A percentile compares a stretch with the other conserved stretches of the same genome.
These are phyloP conservation scores for Galaxea fascicularis DNA, from an alignment of 92 coral and sea anemone genomes.

Conservation along the genomic window DNA sequence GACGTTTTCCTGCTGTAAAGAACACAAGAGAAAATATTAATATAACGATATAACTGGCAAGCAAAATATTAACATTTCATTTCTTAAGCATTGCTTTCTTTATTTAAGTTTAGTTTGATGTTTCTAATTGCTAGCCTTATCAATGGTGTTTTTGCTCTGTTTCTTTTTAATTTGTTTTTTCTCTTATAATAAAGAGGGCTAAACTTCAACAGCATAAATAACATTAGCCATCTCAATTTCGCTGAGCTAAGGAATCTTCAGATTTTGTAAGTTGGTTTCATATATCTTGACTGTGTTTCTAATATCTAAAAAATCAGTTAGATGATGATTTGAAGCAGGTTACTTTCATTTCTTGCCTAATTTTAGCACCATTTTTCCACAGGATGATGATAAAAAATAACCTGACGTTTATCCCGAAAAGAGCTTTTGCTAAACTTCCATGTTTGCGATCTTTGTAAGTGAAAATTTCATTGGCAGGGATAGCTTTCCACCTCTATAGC, in stretches of 20 bases:
- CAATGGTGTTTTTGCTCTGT: too few relatives aligned
- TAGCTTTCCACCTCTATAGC: too few relatives aligned
- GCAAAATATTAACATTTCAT: too few relatives aligned
- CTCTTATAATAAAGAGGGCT: background rate
- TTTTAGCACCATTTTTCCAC: background rate
- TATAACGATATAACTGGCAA: too few relatives aligned
- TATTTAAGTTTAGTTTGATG: too few relatives aligned
- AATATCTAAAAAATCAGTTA: background rate
- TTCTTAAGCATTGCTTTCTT: too few relatives aligned
- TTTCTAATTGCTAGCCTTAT: too few relatives aligned
- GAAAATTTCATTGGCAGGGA: too few relatives aligned
- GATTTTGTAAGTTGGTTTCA: constrained; percentile 2
- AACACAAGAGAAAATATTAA: too few relatives aligned
- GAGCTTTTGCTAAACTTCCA: background rate
- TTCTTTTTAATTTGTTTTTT: too few relatives aligned
- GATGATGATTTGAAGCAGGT: too few relatives aligned
- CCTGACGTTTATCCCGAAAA: background rate
- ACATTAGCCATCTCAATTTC: background rate
- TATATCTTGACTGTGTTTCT: background rate
- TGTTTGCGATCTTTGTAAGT: background rate
- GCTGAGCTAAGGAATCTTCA: background rate
- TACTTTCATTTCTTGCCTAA: background rate
- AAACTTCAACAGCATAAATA: constrained; percentile 1
- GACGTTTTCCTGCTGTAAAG: too few relatives aligned
- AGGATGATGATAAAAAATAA: constrained; percentile 7